phyloP scores from a whole-genome alignment of 2,113 vertebrate genomes.

The Danio rerio region DNA sequence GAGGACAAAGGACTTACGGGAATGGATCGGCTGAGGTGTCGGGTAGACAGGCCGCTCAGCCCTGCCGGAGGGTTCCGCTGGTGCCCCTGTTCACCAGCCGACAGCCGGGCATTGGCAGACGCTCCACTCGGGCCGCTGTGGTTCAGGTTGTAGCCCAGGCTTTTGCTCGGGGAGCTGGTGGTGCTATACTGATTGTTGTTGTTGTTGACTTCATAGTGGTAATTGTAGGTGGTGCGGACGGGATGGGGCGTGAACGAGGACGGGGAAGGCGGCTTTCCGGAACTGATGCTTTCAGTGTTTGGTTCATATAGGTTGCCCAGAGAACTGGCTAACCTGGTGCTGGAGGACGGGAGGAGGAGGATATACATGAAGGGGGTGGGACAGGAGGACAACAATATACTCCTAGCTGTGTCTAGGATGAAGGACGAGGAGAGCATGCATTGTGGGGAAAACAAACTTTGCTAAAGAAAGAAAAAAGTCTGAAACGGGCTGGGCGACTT shows the following conservation, averaged over 20 bases:
- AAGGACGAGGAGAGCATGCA: background rate
- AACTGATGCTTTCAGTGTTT: constrained; percentile 76
- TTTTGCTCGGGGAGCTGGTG: constrained; percentile 61
- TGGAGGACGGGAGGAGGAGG: constrained; percentile 63
- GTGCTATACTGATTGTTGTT: constrained; percentile 86
- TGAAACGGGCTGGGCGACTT: too few species aligned
- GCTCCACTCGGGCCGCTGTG: constrained; percentile 60
- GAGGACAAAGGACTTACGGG: constrained; percentile 86
- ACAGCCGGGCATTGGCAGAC: constrained; percentile 50
- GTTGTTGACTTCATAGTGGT: constrained; percentile 88
- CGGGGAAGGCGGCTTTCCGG: constrained; percentile 65
- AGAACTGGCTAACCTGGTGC: constrained; percentile 91
- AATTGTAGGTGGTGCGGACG: constrained; percentile 72
- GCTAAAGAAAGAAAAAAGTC: too few species aligned
- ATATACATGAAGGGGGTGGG: constrained; percentile 42
- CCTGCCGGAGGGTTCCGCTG: constrained; percentile 64
- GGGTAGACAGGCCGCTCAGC: constrained; percentile 79
- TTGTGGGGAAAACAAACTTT: too few species aligned
- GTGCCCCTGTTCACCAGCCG: constrained; percentile 69
- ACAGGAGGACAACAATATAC: constrained; percentile 22
- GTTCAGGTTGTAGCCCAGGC: constrained; percentile 65
- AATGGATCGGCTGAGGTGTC: constrained; percentile 89
- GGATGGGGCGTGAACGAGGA: constrained; percentile 60
- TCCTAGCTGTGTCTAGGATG: background rate
- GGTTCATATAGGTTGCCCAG: constrained; percentile 87